These are phyloP conservation scores for Papilio machaon DNA, from an alignment of 1,140 invertebrate genomes.

Conservation along the genomic window DNA sequence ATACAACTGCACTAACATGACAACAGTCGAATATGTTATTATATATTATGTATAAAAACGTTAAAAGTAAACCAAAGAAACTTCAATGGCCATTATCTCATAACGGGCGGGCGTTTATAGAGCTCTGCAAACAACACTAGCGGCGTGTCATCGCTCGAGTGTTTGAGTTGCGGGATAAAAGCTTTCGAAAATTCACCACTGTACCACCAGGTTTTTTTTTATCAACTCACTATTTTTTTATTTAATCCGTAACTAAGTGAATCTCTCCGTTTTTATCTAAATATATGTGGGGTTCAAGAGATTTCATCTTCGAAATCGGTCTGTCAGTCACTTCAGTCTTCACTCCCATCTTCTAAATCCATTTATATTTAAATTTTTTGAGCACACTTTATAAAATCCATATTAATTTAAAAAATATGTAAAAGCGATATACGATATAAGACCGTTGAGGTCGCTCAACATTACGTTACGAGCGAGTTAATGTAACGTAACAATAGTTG, in stretches of 20 bases:
- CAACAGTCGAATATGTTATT: background rate
- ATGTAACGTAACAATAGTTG: constrained; percentile 3
- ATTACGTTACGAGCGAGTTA: background rate
- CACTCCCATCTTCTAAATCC: too few species aligned
- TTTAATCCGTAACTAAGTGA: background rate
- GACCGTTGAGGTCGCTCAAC: background rate
- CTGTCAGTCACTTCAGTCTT: too few species aligned
- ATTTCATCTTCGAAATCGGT: too few species aligned
- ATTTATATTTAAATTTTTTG: too few species aligned
- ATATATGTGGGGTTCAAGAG: too few species aligned
- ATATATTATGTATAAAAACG: background rate
- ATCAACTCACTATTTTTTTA: background rate
- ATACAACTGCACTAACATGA: too few species aligned
- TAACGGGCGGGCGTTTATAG: background rate
- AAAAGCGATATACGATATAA: background rate
- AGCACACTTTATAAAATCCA: too few species aligned
- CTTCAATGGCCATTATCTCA: constrained; percentile 23
- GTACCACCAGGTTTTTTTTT: constrained; percentile 8
- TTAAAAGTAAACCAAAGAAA: constrained; percentile 23
- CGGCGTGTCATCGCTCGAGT: constrained; percentile 12
- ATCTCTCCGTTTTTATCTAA: too few species aligned
- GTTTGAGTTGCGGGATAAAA: constrained; percentile 22
- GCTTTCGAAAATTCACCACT: constrained; percentile 20
- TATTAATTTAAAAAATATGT: too few species aligned
- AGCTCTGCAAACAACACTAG: constrained; percentile 21